phyloP scores from a whole-genome alignment of 2,888 invertebrate species.

The Stenurella melanura region DNA sequence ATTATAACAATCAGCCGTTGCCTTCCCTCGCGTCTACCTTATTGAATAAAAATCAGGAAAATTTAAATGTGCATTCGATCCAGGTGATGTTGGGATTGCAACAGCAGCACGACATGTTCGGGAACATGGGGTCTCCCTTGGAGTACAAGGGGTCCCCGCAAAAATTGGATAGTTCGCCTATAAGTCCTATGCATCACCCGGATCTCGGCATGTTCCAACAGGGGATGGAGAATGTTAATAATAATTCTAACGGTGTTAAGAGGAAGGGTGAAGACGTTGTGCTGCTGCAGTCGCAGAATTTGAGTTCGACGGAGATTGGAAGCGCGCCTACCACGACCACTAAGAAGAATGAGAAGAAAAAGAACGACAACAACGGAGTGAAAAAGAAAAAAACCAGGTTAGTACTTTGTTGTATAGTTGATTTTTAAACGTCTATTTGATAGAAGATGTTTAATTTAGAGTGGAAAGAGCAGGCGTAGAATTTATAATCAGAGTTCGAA shows the following conservation, averaged over 20 bases:
- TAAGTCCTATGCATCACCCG: constrained; percentile 70
- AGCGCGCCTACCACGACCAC: constrained; percentile 72
- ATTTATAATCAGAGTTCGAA: too few relatives aligned
- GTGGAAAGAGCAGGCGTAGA: too few relatives aligned
- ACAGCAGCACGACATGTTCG: constrained; percentile 73
- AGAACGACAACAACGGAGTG: constrained; percentile 88
- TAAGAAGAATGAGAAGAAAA: constrained; percentile 84
- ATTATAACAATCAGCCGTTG: constrained; percentile 79
- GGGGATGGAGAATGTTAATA: constrained; percentile 64
- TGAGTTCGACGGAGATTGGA: constrained; percentile 70
- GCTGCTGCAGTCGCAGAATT: constrained; percentile 72
- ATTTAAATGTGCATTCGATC: constrained; percentile 78
- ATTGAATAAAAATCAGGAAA: constrained; percentile 69
- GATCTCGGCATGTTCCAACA: constrained; percentile 70
- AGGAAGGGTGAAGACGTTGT: constrained; percentile 72
- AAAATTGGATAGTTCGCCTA: constrained; percentile 70
- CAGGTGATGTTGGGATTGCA: constrained; percentile 82
- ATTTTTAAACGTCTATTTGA: not conserved
- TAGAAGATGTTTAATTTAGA: not conserved
- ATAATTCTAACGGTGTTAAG: constrained; percentile 61
- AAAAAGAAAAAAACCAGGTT: constrained; percentile 96
- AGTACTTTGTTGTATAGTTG: constrained; percentile 25
- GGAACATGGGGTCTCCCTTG: constrained; percentile 73
- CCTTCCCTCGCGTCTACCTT: constrained; percentile 71
- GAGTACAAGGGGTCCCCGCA: constrained; percentile 74